Percentiles rank a stretch among this genome's conserved stretches.
Evolutionary conservation across 2,797 vertebrate species (phyloP).

Genomic region (Enteromius fasciolatus): DNA sequence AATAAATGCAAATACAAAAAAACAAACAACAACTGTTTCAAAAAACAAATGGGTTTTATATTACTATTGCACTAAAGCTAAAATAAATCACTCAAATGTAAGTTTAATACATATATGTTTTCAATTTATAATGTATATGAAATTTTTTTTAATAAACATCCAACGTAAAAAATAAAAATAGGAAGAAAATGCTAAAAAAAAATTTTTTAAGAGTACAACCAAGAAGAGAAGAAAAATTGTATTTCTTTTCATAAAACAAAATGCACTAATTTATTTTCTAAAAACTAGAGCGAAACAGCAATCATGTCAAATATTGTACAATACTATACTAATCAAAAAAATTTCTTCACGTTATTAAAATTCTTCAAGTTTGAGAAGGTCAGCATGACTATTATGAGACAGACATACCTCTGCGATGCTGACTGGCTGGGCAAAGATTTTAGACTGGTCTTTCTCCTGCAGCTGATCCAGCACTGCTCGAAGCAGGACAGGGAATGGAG

Average conservation of each 20-base stretch:
- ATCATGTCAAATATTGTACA: background rate
- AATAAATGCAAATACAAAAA: no score
- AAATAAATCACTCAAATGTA: background rate
- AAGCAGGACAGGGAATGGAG: constrained; percentile 89
- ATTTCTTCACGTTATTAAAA: background rate
- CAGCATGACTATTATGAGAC: background rate
- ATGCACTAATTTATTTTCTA: background rate
- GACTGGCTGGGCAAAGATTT: constrained; percentile 93
- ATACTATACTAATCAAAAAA: no score
- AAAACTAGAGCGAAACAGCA: background rate
- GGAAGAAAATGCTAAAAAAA: background rate
- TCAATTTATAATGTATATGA: background rate
- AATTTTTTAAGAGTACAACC: background rate
- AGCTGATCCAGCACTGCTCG: constrained; percentile 89
- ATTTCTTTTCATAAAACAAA: background rate
- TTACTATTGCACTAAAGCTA: background rate
- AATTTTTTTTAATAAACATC: background rate
- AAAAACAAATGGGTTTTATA: background rate
- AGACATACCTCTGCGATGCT: constrained; percentile 86
- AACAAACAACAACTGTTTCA: background rate
- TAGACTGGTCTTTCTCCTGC: constrained; percentile 92
- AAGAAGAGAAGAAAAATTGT: background rate
- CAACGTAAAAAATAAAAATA: background rate
- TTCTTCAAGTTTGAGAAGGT: background rate
- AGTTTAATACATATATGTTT: background rate